Evolutionary conservation across 2,888 invertebrate species (phyloP).

Genomic region (Cheilosia vulpina): DNA sequence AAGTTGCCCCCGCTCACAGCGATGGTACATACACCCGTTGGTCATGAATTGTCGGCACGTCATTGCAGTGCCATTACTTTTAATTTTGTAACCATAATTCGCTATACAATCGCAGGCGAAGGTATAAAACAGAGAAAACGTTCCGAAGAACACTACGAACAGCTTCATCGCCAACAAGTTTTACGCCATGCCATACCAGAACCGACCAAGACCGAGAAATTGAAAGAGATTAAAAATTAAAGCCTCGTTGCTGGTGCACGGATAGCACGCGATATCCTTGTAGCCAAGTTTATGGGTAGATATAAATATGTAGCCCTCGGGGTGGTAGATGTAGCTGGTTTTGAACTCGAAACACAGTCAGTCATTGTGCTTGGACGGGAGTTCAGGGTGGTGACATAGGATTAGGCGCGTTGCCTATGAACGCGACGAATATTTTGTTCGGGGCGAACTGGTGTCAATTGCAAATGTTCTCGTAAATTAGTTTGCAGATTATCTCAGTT

Average conservation of each 20-base stretch:
- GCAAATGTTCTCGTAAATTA: conserved; percentile 63
- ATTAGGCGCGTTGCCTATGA: conserved; percentile 7
- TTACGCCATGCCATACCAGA: not conserved
- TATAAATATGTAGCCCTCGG: not conserved
- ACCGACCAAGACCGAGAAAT: conserved; percentile 54
- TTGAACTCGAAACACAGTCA: conserved; percentile 50
- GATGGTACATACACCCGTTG: conserved; percentile 28
- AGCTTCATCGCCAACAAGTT: conserved; percentile 14
- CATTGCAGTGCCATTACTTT: conserved; percentile 73
- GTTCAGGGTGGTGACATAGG: conserved; percentile 39
- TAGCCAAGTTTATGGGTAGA: conserved; percentile 2
- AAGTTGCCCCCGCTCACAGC: conserved; percentile 10
- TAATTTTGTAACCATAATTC: conserved; percentile 65
- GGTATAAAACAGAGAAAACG: conserved; percentile 31
- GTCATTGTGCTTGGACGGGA: conserved; percentile 7
- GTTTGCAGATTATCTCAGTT: conserved; percentile 63
- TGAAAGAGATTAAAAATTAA: conserved; percentile 71
- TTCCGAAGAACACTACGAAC: conserved; percentile 16
- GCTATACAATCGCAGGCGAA: conserved; percentile 27
- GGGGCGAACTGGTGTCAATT: conserved; percentile 33
- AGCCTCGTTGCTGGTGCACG: conserved; percentile 17
- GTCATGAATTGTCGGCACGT: conserved; percentile 70
- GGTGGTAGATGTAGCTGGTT: not conserved
- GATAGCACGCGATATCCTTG: conserved; percentile 32
- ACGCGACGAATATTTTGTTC: not conserved